These are phyloP conservation scores for Dasyornis broadbenti DNA, from an alignment of 2,113 vertebrate genomes.

Conservation along the genomic window DNA sequence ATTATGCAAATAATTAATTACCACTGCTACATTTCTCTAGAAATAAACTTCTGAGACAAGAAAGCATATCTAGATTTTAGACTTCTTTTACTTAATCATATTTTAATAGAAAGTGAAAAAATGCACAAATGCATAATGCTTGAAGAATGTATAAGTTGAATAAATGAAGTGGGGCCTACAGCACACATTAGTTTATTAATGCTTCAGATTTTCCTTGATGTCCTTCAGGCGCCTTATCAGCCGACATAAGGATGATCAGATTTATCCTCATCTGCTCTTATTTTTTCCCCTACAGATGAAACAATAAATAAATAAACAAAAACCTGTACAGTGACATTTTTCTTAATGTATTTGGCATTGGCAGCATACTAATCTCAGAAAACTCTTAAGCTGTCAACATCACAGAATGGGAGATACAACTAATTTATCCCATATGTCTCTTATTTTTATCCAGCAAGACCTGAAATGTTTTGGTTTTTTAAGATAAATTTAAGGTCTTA, in stretches of 20 bases:
- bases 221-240: background rate
- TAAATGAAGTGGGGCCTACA: background rate
- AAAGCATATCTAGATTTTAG: background rate
- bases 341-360: constrained; percentile 6
- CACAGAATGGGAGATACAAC: background rate
- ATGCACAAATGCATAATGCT: background rate
- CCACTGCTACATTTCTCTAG: background rate
- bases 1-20: background rate
- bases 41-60: background rate
- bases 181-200: background rate
- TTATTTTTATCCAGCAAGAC: constrained; percentile 40
- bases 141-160: background rate
- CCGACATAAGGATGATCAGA: background rate
- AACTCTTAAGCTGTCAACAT: background rate
- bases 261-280: constrained; percentile 21
- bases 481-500: constrained; percentile 31
- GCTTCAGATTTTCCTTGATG: background rate
- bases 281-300: background rate
- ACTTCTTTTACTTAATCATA: background rate
- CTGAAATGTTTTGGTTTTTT: constrained; percentile 21
- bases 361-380: constrained; percentile 8
- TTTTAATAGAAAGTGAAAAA: background rate
- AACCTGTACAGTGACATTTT: background rate
- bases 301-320: constrained; percentile 1
- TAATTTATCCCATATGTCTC: constrained; percentile 34